Conservation (phyloP, 2,888 invertebrate genomes). For the Tuta absoluta region DNA sequence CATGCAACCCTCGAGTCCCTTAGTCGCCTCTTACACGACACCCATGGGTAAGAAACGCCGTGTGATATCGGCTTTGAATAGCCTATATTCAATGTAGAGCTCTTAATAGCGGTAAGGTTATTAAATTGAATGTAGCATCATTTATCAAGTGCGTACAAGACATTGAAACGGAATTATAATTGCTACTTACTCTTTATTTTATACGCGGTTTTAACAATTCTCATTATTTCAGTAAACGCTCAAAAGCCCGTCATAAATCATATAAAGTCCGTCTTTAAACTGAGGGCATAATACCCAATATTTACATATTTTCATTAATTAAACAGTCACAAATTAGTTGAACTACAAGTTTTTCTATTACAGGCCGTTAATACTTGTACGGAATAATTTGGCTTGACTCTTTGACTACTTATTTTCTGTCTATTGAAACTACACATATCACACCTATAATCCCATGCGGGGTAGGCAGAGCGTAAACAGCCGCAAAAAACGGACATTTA, state of each 20-base stretch:
- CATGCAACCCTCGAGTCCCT: no score
- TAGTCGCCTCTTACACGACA: no score
- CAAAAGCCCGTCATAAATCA: slow-evolving; percentile 69
- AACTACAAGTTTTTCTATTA: slow-evolving; percentile 13
- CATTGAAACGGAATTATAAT: slow-evolving; percentile 41
- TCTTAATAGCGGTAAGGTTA: slow-evolving; percentile 13
- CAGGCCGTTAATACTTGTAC: slow-evolving; percentile 5
- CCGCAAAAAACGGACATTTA: no score
- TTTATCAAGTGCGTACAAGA: slow-evolving; percentile 29
- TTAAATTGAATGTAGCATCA: slow-evolving; percentile 22
- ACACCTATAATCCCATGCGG: no score
- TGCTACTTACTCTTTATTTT: slow-evolving; percentile 40
- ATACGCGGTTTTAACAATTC: slow-evolving; percentile 52
- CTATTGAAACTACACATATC: no score
- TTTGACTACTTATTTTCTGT: neutral
- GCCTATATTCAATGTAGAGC: neutral
- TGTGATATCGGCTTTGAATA: no score
- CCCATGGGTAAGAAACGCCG: no score
- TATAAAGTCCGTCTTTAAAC: slow-evolving; percentile 55
- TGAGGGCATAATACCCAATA: slow-evolving; percentile 48
- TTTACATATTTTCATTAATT: slow-evolving; percentile 72
- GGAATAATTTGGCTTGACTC: slow-evolving; percentile 19
- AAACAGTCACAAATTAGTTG: slow-evolving; percentile 31
- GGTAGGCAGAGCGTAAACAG: no score
- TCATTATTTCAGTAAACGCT: slow-evolving; percentile 67